Evolutionary conservation across 2,888 invertebrate genomes (phyloP).

Genomic region (Unio pictorum): DNA sequence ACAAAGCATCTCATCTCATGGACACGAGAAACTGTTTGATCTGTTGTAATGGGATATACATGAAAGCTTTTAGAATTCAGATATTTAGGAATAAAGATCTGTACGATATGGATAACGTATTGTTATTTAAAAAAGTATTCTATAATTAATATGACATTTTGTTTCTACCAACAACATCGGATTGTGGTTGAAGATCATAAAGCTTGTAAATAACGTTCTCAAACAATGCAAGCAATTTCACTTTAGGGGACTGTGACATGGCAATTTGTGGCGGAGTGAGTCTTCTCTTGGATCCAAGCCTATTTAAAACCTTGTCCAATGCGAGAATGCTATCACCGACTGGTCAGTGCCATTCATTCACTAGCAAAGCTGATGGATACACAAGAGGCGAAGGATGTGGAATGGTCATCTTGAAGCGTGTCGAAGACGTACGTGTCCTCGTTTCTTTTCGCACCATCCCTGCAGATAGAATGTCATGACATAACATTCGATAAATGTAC

Average conservation of each 20-base stretch:
- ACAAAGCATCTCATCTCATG: no score
- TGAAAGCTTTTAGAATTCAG: no score
- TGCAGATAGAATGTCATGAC: neutral
- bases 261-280: constrained; percentile 34
- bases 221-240: neutral
- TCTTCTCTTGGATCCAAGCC: constrained; percentile 21
- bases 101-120: no score
- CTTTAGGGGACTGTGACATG: constrained; percentile 37
- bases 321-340: constrained; percentile 32
- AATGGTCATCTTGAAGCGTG: constrained; percentile 31
- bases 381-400: constrained; percentile 41
- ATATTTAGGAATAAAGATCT: no score
- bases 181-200: no score
- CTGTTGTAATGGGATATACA: no score
- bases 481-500: no score
- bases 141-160: no score
- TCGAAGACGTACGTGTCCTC: constrained; percentile 17
- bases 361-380: constrained; percentile 34
- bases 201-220: no score
- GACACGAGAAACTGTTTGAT: no score
- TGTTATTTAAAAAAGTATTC: no score
- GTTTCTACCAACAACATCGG: no score
- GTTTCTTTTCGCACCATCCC: neutral
- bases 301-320: constrained; percentile 15
- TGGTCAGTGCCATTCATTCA: constrained; percentile 30